Conservation (phyloP, 2,113 vertebrate species). For the Periophthalmodon schlosseri region DNA sequence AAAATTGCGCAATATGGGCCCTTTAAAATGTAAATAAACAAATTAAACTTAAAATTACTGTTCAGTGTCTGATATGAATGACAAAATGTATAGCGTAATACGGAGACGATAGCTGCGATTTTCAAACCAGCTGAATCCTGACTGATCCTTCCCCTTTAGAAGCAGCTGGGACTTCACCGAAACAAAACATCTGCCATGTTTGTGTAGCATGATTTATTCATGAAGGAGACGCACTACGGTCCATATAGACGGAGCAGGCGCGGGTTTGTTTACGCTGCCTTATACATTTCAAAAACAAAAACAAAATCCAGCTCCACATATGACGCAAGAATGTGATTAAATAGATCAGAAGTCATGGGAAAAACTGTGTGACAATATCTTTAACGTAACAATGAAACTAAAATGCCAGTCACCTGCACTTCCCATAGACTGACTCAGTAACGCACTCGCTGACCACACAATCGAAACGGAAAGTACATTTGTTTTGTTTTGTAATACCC, state of each 20-base stretch:
- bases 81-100: too few species aligned
- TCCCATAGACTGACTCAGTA: too few species aligned
- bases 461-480: too few species aligned
- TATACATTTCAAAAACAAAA: neutral
- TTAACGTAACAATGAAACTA: neutral
- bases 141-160: neutral
- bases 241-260: neutral
- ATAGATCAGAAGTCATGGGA: neutral
- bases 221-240: neutral
- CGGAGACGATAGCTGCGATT: too few species aligned
- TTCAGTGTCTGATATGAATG: too few species aligned
- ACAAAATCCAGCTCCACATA: neutral
- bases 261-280: neutral
- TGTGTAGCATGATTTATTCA: neutral
- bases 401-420: too few species aligned
- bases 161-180: neutral
- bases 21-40: too few species aligned
- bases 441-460: too few species aligned
- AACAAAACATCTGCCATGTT: neutral
- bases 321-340: slow-evolving; percentile 4
- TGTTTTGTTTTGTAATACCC: too few species aligned
- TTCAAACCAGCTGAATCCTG: neutral
- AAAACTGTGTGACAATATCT: neutral
- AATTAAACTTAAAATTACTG: too few species aligned
- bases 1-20: too few species aligned